These are phyloP conservation scores for Acropora tenuis DNA, from an alignment of 64 coral and sea anemone species.

Conservation along the genomic window DNA sequence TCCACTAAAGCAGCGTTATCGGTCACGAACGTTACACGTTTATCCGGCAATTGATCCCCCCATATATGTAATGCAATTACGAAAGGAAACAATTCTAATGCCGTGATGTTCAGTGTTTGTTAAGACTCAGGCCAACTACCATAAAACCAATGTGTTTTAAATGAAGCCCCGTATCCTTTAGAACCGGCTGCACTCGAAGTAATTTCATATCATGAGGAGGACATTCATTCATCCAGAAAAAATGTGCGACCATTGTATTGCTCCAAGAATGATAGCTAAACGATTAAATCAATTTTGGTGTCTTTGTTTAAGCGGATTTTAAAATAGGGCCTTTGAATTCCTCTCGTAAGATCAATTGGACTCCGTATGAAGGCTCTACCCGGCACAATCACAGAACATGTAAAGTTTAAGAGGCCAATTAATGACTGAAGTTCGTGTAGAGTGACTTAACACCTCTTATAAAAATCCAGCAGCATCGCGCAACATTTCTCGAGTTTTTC, in stretches of 20 bases:
- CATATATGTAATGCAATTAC: conserved; percentile 25
- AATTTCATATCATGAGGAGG: background rate
- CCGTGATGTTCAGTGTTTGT: conserved; percentile 23
- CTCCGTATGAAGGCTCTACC: conserved; percentile 36
- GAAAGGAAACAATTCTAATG: conserved; percentile 50
- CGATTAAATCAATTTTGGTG: background rate
- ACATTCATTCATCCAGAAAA: conserved; percentile 18
- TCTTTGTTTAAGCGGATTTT: conserved; percentile 6
- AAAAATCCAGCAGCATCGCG: conserved; percentile 14
- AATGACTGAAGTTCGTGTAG: conserved; percentile 5
- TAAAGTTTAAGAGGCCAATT: conserved; percentile 50
- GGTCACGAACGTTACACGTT: conserved; percentile 7
- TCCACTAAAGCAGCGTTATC: background rate
- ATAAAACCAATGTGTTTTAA: conserved; percentile 44
- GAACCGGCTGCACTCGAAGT: conserved; percentile 25
- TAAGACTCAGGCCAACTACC: conserved; percentile 2
- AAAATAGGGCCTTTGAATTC: background rate
- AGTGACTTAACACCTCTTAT: background rate
- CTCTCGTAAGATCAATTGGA: conserved; percentile 52
- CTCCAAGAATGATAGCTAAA: conserved; percentile 9
- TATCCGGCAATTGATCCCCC: conserved; percentile 10
- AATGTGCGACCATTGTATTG: conserved; percentile 31
- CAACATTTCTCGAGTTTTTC: background rate
- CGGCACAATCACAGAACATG: conserved; percentile 41
- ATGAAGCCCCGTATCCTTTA: conserved; percentile 38